Conservation (phyloP, 2,113 vertebrate species). For the Platanista minor region DNA sequence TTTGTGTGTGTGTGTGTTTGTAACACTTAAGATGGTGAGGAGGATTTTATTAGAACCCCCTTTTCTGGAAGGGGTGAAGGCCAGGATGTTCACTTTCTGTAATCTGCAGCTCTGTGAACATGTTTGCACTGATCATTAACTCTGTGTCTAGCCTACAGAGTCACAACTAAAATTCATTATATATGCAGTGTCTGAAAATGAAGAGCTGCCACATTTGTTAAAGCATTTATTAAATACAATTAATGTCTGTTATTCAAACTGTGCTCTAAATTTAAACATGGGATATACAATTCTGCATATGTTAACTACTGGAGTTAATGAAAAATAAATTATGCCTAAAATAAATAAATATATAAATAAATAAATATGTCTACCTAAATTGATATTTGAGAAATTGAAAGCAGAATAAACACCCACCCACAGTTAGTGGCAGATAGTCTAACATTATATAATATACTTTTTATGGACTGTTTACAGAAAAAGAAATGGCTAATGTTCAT, state of each 20-base stretch:
- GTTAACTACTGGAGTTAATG: not conserved
- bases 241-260: not conserved
- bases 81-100: not conserved
- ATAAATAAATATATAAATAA: not conserved
- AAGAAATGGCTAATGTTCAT: not conserved
- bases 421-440: not conserved
- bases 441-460: not conserved
- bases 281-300: not conserved
- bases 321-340: not conserved
- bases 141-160: not conserved
- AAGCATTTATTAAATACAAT: not conserved
- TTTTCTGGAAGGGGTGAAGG: not conserved
- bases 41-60: not conserved
- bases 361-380: not conserved
- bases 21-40: not conserved
- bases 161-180: not conserved
- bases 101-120: not conserved
- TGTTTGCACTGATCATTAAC: not conserved
- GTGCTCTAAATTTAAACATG: not conserved
- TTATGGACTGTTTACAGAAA: not conserved
- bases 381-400: conserved; percentile 5
- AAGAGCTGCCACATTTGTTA: not conserved
- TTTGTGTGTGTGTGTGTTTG: not conserved
- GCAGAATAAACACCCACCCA: not conserved
- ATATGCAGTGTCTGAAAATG: not conserved